Base-by-base conservation (phyloP, 1,140 invertebrate genomes). In the Cylas formicarius region DNA sequence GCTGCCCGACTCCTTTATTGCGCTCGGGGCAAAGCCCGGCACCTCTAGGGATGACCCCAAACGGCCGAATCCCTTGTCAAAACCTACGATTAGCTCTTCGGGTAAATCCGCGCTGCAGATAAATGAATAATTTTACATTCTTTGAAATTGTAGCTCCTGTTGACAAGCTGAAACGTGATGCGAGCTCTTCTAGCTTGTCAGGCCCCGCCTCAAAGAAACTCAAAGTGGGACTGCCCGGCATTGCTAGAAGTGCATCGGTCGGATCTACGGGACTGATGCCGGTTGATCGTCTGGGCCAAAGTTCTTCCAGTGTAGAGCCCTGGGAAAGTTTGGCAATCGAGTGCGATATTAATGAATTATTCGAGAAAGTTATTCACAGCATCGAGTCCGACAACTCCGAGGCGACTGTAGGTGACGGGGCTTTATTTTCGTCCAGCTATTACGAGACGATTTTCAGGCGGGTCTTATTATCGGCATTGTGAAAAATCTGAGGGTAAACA, bases 351-450 rank as follows among this genome's bases (percentile, higher is more conserved):
- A 57, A 63, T 9, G 78, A 78, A 43, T 57, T 81, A 8, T 73
- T 79, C n/a, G 70, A 71, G 24, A 64, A 67, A 52, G 71, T 80
- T 19, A 62, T 76, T 6, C 68, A 72, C 44, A 73, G 74, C 9
- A 63, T 72, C 23, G 73, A 80, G 35, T 68, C 71, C 23, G 76
- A 76, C 27, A 78, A 82, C 56, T 69, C 61, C n/a, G 78, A 82
- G 10, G 75, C 74, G 60, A 70, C 78, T 41, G 73, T 81, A 35
- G 68, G 74, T 10, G 47, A 68, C 20, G 16, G 20, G 4, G 11
- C 10, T 3, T 33, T 41, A 24, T 29, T 31, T 17, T 13, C 2
- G 21, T 19, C 8, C 8, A 5, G 29, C 21, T 29, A 19, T 11
- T 20, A 20, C 11, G 20, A 13, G 16, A 4, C n/a, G 14, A 44